Base-by-base conservation (phyloP, 30 jellyfish, hydroid and myxozoan genomes). In the Catostylus mosaicus region DNA sequence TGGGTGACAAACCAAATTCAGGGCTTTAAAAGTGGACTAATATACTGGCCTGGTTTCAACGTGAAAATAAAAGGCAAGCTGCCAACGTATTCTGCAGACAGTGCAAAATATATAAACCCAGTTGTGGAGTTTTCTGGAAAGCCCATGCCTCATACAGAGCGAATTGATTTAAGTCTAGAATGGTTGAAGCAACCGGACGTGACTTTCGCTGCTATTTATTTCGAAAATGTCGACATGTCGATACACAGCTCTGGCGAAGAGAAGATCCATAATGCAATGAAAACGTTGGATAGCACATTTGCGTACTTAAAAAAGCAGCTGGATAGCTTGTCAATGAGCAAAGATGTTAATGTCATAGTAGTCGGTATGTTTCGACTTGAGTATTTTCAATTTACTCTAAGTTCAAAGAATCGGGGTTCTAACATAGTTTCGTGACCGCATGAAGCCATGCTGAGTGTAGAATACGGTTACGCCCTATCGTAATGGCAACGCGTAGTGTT, bases 1-100 rank as follows among this genome's bases (percentile, higher is more conserved):
- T 94, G 99, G 99, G 65, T 86, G 31, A 82, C 88, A 2, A 94
- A 88, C 70, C 97, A 94, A 77, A 45, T 3, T 26, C 89, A 83
- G 27, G 99, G 99, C 3, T 84, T 82, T 38, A 74, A 94, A 59
- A 94, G 97, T 83, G 99, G 97, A 3, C 87, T 82, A 23, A 84
- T 90, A 63, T 87, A 82, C 46, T 94, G 95, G 96, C 99, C 99
- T 22, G 99, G 97, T 29, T 89, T 47, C 54, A 73, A 85, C 54
- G 92, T 94, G 0, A 69, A 56, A 29, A 80, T 73, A 3, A 64
- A 71, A 19, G 96, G 95, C 11, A 73, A 32, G 26, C 30, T 51
- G 40, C 96, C 98, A 32, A 84, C 83, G 12, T 90, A 82, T 68
- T 29, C 67, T 10, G 83, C 89, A 6, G 75, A 32, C 1, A 26